A percentile compares a stretch with the other conserved stretches of the same genome.
phyloP scores from a whole-genome alignment of 1,140 invertebrate species.

The Centruroides vittatus region DNA sequence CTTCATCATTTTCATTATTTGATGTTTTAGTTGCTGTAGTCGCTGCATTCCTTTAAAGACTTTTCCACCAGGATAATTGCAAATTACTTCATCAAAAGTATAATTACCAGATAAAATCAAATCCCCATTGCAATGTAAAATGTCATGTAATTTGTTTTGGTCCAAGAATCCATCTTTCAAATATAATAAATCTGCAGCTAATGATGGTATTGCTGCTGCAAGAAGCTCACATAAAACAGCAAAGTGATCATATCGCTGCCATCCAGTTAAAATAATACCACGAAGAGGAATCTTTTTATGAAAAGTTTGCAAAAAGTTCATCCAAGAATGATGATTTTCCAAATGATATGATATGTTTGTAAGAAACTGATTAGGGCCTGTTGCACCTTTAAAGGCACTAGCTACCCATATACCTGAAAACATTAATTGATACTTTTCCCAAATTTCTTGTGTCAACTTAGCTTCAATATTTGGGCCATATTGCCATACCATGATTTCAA shows the following conservation, averaged over 20 bases:
- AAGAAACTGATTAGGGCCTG: conserved; percentile 56
- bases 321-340: conserved; percentile 54
- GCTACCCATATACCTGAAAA: conserved; percentile 85
- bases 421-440: conserved; percentile 62
- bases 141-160: conserved; percentile 39
- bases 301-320: conserved; percentile 44
- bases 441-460: conserved; percentile 41
- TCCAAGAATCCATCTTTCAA: conserved; percentile 33
- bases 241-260: conserved; percentile 81
- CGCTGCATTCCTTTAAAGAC: conserved; percentile 33
- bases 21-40: too few relatives aligned
- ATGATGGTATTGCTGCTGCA: conserved; percentile 55
- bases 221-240: conserved; percentile 82
- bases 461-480: conserved; percentile 46
- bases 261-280: conserved; percentile 49
- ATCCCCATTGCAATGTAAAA: conserved; percentile 24
- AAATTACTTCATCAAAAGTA: conserved; percentile 6
- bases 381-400: conserved; percentile 68
- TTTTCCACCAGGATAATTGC: too few relatives aligned
- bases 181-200: conserved; percentile 46
- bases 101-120: conserved; percentile 41
- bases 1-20: conserved; percentile 27
- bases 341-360: conserved; percentile 45
- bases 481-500: conserved; percentile 63
- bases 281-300: conserved; percentile 36